Evolutionary conservation across 1,140 invertebrate genomes (phyloP).

Genomic region (Saccostrea echinata): DNA sequence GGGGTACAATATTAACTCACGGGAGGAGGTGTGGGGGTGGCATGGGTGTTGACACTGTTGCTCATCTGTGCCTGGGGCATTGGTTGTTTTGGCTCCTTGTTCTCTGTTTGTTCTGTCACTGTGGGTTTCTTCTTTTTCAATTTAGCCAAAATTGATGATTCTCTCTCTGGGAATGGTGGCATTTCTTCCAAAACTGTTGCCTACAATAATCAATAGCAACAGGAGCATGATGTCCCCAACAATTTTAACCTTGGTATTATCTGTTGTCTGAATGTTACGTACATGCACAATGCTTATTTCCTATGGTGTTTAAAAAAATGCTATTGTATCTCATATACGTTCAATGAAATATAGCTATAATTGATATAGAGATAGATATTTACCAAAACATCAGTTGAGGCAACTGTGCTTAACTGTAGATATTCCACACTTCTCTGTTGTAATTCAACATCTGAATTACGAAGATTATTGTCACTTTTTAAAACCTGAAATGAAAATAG

Average conservation of each 20-base stretch:
- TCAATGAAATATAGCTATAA: not conserved
- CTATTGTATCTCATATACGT: too few relatives aligned
- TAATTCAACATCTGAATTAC: constrained; percentile 98
- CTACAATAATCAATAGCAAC: constrained; percentile 74
- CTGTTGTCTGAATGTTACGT: too few relatives aligned
- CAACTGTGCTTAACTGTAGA: constrained; percentile 96
- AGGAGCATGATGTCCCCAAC: not conserved
- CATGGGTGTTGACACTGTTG: constrained; percentile 56
- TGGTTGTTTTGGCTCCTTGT: constrained; percentile 65
- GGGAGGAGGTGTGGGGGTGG: constrained; percentile 31
- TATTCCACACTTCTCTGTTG: constrained; percentile 99
- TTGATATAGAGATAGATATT: constrained; percentile 55
- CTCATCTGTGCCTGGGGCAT: constrained; percentile 68
- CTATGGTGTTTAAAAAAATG: too few relatives aligned
- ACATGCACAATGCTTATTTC: too few relatives aligned
- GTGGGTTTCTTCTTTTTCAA: constrained; percentile 96
- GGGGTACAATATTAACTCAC: not conserved
- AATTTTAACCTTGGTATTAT: too few relatives aligned
- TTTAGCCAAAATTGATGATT: constrained; percentile 95
- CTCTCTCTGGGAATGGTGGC: constrained; percentile 99
- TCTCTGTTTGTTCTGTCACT: constrained; percentile 74
- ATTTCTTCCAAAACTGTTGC: constrained; percentile 99
- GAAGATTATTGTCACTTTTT: constrained; percentile 95
- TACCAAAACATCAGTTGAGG: constrained; percentile 96
- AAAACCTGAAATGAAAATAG: constrained; percentile 84